Evolutionary conservation across 2,888 invertebrate species (phyloP).

Genomic region (Hofmannophila pseudospretella): DNA sequence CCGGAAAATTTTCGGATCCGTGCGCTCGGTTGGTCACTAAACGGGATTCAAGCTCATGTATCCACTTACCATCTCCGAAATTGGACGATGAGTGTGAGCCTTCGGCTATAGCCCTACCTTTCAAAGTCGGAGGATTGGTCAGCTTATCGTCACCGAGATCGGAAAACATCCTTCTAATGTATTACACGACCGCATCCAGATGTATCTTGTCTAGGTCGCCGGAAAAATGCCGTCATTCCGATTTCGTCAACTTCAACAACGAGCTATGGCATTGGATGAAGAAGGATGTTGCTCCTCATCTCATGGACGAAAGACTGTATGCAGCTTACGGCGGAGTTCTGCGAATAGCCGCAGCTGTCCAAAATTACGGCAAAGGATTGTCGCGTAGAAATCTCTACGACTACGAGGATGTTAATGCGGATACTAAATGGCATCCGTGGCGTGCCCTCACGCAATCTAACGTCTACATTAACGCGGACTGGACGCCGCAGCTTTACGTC

Average conservation of each 20-base stretch:
- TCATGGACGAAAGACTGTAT: conserved; percentile 57
- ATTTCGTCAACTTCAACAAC: conserved; percentile 61
- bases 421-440: conserved; percentile 50
- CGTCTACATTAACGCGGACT: conserved; percentile 42
- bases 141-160: conserved; percentile 46
- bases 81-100: conserved; percentile 46
- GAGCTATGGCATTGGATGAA: conserved; percentile 71
- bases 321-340: conserved; percentile 60
- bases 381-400: conserved; percentile 53
- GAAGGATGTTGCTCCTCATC: conserved; percentile 56
- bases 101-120: conserved; percentile 53
- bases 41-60: conserved; percentile 52
- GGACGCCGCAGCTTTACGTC: conserved; percentile 48
- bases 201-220: conserved; percentile 60
- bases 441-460: conserved; percentile 37
- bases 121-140: conserved; percentile 48
- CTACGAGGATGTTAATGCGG: conserved; percentile 29
- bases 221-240: conserved; percentile 48
- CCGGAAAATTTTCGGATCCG: conserved; percentile 43
- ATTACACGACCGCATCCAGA: conserved; percentile 56
- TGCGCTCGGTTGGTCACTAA: conserved; percentile 46
- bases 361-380: conserved; percentile 57
- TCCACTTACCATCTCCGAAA: conserved; percentile 53
- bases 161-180: conserved; percentile 53
- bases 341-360: conserved; percentile 62